Base-by-base conservation (phyloP, 2,113 vertebrate genomes). In the Ptilonorhynchus violaceus region DNA sequence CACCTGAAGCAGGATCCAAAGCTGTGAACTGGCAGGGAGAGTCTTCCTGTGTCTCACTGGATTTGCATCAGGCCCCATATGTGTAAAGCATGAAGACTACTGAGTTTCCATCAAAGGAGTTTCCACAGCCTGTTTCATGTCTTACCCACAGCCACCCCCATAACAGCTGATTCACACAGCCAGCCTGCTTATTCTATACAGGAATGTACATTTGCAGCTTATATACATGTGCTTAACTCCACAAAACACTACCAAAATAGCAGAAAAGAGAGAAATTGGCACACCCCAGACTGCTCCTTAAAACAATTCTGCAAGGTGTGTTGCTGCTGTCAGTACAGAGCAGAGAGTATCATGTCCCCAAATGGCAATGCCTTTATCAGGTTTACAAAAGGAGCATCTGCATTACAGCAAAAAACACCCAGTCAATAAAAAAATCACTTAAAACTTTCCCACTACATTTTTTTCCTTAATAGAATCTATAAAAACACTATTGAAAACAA, bases 131-230 rank as follows among this genome's bases (percentile, higher is more conserved):
- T 72, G 50, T 84, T 85, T 85, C 85, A 85, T 79, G 58, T 74
- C 94, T 92, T 91, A 93, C 79, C 85, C 92, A 90, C 83, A 92
- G 83, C 79, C 94, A 95, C 72, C 92, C 83, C 94, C 88, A 8
- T 82, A 94, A 94, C 95, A 97, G 94, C 75, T 95, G 90, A 95
- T 89, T 93, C 92, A 95, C 19, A 3, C 42, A 91, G 83, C 60
- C 89, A 93, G 88, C 58, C 49, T 96, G 87, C 87, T 91, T 82
- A 85, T 82, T 93, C 94, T 79, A n/a, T 82, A 68, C 44, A 87
- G 49, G 76, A 92, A 89, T 87, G 94, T 76, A 91, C 88, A 85
- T 76, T 93, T 92, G 72, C 93, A 96, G 94, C 87, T 95, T 89
- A 94, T 75, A 93, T 66, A 64, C 87, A 77, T 84, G 58, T 30